These are phyloP conservation scores for Thelaira solivaga DNA, from an alignment of 2,888 invertebrate species.

Conservation along the genomic window DNA sequence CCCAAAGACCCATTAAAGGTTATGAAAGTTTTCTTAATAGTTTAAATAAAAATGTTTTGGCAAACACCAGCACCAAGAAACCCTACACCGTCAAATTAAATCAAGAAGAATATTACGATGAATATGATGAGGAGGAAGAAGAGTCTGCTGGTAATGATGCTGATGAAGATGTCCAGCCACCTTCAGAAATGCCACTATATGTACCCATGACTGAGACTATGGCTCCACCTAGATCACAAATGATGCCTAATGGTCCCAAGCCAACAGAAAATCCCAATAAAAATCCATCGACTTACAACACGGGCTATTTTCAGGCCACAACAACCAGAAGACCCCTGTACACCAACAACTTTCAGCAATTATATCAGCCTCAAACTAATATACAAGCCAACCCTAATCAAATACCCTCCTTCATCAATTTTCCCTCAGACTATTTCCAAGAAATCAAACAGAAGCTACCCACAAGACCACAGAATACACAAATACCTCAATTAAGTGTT, in stretches of 20 bases:
- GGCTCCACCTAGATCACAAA: conserved; percentile 73
- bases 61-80: conserved; percentile 51
- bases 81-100: conserved; percentile 67
- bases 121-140: conserved; percentile 73
- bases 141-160: conserved; percentile 74
- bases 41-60: conserved; percentile 49
- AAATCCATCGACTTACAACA: conserved; percentile 32
- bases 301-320: conserved; percentile 34
- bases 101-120: conserved; percentile 60
- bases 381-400: conserved; percentile 60
- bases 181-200: conserved; percentile 80
- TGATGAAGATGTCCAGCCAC: conserved; percentile 80
- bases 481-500: conserved; percentile 27
- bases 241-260: conserved; percentile 57
- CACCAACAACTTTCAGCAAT: conserved; percentile 67
- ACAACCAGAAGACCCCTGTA: conserved; percentile 65
- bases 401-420: conserved; percentile 76
- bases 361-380: conserved; percentile 61
- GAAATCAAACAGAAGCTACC: conserved; percentile 72
- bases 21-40: conserved; percentile 73
- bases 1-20: conserved; percentile 66
- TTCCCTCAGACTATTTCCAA: conserved; percentile 76
- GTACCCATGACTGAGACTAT: conserved; percentile 81
- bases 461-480: conserved; percentile 37
- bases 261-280: conserved; percentile 56